These are phyloP conservation scores for Chironomus tentans DNA, from an alignment of 2,888 invertebrate species.

Conservation along the genomic window DNA sequence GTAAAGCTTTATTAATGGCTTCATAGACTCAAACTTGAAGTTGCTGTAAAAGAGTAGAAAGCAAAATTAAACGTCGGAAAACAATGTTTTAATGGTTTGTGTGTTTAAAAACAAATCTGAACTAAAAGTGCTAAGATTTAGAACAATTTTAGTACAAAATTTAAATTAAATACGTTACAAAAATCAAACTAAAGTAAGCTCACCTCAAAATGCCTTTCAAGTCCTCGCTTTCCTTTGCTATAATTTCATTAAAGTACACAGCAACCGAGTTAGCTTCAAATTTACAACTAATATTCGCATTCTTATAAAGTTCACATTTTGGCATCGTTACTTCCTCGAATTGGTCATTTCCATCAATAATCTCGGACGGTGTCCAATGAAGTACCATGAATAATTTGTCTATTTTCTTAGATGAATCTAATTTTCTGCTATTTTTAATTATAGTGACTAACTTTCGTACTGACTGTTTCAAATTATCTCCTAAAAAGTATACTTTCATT, in stretches of 20 bases:
- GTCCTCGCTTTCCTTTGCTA: background rate
- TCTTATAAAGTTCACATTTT: slow-evolving; percentile 44
- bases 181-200: too few relatives aligned
- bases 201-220: background rate
- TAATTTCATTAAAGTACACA: background rate
- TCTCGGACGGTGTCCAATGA: slow-evolving; percentile 57
- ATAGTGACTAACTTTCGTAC: slow-evolving; percentile 31
- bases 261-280: slow-evolving; percentile 57
- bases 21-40: background rate
- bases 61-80: too few relatives aligned
- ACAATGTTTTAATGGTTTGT: too few relatives aligned
- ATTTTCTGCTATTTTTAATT: too few relatives aligned
- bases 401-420: background rate
- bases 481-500: slow-evolving; percentile 63
- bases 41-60: slow-evolving; percentile 31
- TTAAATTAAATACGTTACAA: too few relatives aligned
- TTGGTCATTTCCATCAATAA: slow-evolving; percentile 45
- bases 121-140: too few relatives aligned
- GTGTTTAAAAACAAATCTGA: too few relatives aligned
- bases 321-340: slow-evolving; percentile 53
- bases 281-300: slow-evolving; percentile 45
- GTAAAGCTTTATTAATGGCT: background rate
- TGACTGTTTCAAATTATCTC: slow-evolving; percentile 45
- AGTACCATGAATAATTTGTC: slow-evolving; percentile 48
- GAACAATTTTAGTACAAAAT: too few relatives aligned